Percentiles rank a stretch among this genome's conserved stretches.
These are phyloP conservation scores for Trichosurus vulpecula DNA, from an alignment of 2,797 vertebrate species.

Conservation along the genomic window DNA sequence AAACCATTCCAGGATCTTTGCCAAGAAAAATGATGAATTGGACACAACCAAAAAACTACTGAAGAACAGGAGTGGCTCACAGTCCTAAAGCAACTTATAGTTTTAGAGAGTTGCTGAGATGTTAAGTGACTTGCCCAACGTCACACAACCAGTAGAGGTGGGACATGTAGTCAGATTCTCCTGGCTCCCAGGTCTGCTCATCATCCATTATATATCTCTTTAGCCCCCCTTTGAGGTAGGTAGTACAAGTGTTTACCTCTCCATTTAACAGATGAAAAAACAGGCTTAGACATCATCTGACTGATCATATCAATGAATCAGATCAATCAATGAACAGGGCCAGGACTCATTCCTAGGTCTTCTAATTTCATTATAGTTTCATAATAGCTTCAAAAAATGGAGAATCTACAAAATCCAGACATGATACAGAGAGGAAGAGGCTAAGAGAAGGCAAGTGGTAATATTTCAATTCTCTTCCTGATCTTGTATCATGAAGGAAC, in stretches of 20 bases:
- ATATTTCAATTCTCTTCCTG: background rate
- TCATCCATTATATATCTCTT: background rate
- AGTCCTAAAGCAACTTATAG: background rate
- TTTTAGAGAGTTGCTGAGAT: background rate
- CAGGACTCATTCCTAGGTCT: background rate
- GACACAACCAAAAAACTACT: background rate
- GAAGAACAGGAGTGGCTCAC: background rate
- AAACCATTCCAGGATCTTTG: background rate
- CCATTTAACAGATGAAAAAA: background rate
- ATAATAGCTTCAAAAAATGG: background rate
- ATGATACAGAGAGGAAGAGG: background rate
- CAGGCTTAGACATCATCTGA: background rate
- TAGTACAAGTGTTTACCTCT: background rate
- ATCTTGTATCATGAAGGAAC: background rate
- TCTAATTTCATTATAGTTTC: background rate
- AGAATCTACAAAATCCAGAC: background rate
- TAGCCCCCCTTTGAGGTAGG: background rate
- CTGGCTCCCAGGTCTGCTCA: background rate
- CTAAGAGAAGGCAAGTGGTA: background rate
- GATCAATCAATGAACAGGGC: background rate
- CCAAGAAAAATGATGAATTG: slow-evolving; percentile 3
- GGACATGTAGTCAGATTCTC: background rate
- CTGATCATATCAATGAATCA: slow-evolving; percentile 15
- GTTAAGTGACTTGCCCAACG: slow-evolving; percentile 1
- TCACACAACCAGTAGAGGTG: background rate